A percentile compares a stretch with the other conserved stretches of the same genome.
phyloP scores from a whole-genome alignment of 2,113 vertebrate genomes.

The Microcebus griseorufus region DNA sequence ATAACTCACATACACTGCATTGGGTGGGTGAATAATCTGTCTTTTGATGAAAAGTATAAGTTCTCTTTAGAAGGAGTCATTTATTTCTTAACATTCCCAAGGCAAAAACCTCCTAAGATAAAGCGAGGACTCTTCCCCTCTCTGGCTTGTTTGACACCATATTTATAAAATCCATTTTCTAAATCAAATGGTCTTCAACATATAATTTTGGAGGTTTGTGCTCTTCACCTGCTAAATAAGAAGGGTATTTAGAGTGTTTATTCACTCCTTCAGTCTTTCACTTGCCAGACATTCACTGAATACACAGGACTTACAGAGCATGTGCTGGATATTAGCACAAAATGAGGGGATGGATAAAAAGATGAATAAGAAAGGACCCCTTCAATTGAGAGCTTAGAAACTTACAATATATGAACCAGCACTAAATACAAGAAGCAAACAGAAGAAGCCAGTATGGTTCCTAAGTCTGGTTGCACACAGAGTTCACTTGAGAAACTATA shows the following conservation, averaged over 20 bases:
- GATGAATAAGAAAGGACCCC: not conserved
- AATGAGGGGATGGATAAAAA: not conserved
- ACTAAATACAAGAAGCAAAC: not conserved
- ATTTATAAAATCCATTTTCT: constrained; percentile 75
- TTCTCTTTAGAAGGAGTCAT: constrained; percentile 77
- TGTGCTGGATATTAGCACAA: not conserved
- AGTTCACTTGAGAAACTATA: not conserved
- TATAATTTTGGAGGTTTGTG: constrained; percentile 28
- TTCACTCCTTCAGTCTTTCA: constrained; percentile 26
- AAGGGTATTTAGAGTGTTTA: constrained; percentile 4
- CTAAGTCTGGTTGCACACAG: not conserved
- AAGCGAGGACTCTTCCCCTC: constrained; percentile 51
- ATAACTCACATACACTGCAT: constrained; percentile 78
- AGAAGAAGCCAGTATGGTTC: not conserved
- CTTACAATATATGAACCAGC: not conserved
- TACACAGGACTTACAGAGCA: not conserved
- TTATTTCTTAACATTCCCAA: constrained; percentile 80
- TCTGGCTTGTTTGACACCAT: constrained; percentile 69
- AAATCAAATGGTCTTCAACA: constrained; percentile 51
- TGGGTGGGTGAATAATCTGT: constrained; percentile 79
- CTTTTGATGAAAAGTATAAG: constrained; percentile 76
- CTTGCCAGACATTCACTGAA: not conserved
- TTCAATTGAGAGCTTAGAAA: not conserved
- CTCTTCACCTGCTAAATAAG: constrained; percentile 27
- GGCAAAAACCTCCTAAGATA: constrained; percentile 75